Evolutionary conservation across 2,888 invertebrate species (phyloP).

Genomic region (Hoplodrina ambigua): DNA sequence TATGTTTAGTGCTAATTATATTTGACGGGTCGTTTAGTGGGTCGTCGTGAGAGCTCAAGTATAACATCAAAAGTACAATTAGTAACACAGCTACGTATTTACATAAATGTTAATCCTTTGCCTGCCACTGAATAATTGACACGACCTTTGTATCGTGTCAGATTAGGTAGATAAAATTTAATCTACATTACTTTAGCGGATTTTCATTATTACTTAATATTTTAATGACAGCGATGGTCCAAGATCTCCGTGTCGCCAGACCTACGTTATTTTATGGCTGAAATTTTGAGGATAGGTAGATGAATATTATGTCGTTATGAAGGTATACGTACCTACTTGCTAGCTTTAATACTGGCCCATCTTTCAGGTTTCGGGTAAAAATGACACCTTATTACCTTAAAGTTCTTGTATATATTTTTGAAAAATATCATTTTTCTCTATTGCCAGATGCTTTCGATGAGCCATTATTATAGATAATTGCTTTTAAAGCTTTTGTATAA

Average conservation of each 20-base stretch:
- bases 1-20: constrained; percentile 21
- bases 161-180: constrained; percentile 30
- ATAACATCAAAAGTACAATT: constrained; percentile 24
- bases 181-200: constrained; percentile 30
- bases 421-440: no score
- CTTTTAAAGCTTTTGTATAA: no score
- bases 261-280: not conserved
- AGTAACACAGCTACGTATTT: constrained; percentile 1
- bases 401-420: no score
- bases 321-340: no score
- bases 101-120: constrained; percentile 31
- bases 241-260: not conserved
- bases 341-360: no score
- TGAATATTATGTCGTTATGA: no score
- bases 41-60: not conserved
- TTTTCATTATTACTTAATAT: constrained; percentile 46
- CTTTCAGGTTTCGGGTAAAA: no score
- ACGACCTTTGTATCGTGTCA: constrained; percentile 23
- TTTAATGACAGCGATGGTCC: not conserved
- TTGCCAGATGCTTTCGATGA: no score
- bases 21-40: constrained; percentile 4
- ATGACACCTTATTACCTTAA: no score
- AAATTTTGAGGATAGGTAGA: no score
- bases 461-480: no score
- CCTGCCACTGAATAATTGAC: constrained; percentile 50